Base-by-base conservation (phyloP, 2,113 vertebrate species). In the Psilopogon haemacephalus region DNA sequence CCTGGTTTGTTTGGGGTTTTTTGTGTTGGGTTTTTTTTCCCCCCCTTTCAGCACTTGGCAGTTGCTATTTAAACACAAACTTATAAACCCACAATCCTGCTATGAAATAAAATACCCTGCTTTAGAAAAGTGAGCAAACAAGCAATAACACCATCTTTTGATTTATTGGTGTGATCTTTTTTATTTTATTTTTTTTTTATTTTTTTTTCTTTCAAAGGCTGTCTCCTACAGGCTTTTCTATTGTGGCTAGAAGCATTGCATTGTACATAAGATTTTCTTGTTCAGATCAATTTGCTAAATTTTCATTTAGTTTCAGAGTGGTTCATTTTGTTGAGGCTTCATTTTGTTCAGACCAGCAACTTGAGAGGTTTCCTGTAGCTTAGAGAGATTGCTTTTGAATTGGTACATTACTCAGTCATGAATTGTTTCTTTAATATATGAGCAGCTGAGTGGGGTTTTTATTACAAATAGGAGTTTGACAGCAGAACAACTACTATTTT, bases 371-470 rank as follows among this genome's bases (percentile, higher is more conserved):
- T 97, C 90, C 96, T 96, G 95, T 96, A 97, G 97, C 97, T 97
- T 93, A 30, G 84, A 95, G 88, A 97, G 95, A 96, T 97, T 98
- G 95, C 95, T 97, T 97, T 97, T 96, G 96, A 97, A 96, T 95
- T 95, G 97, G 96, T 94, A 78, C 84, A 95, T 97, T 96, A 97
- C 95, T 97, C 97, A 97, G 97, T 94, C 95, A 95, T 97, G 96
- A 97, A 97, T 95, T 96, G 95, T 96, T 97, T 96, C 94, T 97
- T 97, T 97, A 95, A 94, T 95, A 90, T 97, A 96, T 91, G 92
- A 94, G 95, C 86, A 95, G 94, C 97, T 96, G 95, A 96, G 92
- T 81, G 75, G 48, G 60, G 93, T 95, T 95, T 96, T 69, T 71
- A 94, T 97, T 97, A 96, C 92, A 95, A 97, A 95, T 96, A 97